These are phyloP conservation scores for Aphrocallistes beatrix DNA, from an alignment of 37 sponge, comb jelly and placozoan genomes.

Conservation along the genomic window DNA sequence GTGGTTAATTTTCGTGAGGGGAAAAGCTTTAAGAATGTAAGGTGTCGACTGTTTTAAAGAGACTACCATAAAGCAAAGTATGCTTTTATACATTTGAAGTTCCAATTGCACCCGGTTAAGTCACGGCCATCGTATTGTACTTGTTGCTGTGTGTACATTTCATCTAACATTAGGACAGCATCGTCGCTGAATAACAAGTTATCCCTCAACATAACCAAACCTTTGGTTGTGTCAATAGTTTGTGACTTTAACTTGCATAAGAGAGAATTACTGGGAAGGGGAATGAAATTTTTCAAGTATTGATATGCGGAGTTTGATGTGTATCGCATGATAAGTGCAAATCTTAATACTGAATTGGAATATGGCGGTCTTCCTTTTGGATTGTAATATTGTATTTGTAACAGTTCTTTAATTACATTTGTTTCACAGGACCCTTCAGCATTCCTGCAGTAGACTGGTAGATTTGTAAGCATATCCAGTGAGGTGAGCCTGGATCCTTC, in stretches of 20 bases:
- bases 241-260: slow-evolving; percentile 11
- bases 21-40: slow-evolving; percentile 6
- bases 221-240: slow-evolving; percentile 4
- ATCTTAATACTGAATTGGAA: not conserved
- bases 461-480: slow-evolving; percentile 14
- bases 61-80: not conserved
- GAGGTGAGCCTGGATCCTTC: not conserved
- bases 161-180: slow-evolving; percentile 6
- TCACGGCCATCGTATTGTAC: slow-evolving; percentile 5
- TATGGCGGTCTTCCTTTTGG: slow-evolving; percentile 8
- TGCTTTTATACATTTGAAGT: slow-evolving; percentile 15
- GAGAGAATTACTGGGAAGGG: slow-evolving; percentile 13
- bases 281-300: not conserved
- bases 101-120: slow-evolving; percentile 16
- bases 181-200: slow-evolving; percentile 14
- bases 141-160: slow-evolving; percentile 16
- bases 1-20: not conserved
- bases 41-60: slow-evolving; percentile 2
- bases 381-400: slow-evolving; percentile 14
- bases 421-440: slow-evolving; percentile 8
- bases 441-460: not conserved
- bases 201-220: not conserved
- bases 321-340: slow-evolving; percentile 1
- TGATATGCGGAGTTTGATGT: not conserved
- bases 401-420: not conserved